A percentile compares a stretch with the other conserved stretches of the same genome.
phyloP scores from a whole-genome alignment of 2,888 invertebrate genomes.

The Parasteatoda lunata region DNA sequence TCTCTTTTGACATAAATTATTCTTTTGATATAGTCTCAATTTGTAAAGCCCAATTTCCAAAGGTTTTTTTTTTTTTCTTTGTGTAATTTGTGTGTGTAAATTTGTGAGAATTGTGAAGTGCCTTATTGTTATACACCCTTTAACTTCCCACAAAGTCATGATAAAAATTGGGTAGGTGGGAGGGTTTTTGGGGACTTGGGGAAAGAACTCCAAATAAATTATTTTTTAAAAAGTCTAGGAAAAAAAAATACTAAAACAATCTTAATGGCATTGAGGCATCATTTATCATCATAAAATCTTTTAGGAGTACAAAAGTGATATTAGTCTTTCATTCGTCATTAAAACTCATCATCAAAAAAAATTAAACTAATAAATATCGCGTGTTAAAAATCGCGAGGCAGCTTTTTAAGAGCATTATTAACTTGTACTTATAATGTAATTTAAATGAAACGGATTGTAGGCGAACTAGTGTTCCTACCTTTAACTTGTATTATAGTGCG shows the following conservation, averaged over 20 bases:
- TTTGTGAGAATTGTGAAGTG: conserved; percentile 62
- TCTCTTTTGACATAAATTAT: too few relatives aligned
- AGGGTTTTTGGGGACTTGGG: conserved; percentile 47
- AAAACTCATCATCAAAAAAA: conserved; percentile 55
- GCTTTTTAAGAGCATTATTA: conserved; percentile 52
- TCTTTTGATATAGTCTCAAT: not conserved
- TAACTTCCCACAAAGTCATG: conserved; percentile 52
- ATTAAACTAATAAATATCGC: conserved; percentile 29
- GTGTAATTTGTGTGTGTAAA: conserved; percentile 58
- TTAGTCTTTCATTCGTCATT: conserved; percentile 67
- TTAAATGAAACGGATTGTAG: conserved; percentile 58
- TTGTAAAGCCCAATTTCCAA: conserved; percentile 52
- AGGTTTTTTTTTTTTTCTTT: conserved; percentile 13
- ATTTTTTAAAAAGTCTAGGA: conserved; percentile 47
- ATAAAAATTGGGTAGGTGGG: conserved; percentile 38
- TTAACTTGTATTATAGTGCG: conserved; percentile 66
- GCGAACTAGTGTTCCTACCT: conserved; percentile 62
- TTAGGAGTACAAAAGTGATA: conserved; percentile 66
- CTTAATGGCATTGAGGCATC: conserved; percentile 35
- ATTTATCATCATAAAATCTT: conserved; percentile 44
- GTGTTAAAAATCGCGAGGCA: conserved; percentile 52
- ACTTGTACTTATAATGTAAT: conserved; percentile 66
- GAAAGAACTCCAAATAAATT: conserved; percentile 39
- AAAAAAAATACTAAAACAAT: conserved; percentile 22
- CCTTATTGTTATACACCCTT: conserved; percentile 65